These are phyloP conservation scores for Platyscapa corneri DNA, from an alignment of 1,140 invertebrate genomes.

Conservation along the genomic window DNA sequence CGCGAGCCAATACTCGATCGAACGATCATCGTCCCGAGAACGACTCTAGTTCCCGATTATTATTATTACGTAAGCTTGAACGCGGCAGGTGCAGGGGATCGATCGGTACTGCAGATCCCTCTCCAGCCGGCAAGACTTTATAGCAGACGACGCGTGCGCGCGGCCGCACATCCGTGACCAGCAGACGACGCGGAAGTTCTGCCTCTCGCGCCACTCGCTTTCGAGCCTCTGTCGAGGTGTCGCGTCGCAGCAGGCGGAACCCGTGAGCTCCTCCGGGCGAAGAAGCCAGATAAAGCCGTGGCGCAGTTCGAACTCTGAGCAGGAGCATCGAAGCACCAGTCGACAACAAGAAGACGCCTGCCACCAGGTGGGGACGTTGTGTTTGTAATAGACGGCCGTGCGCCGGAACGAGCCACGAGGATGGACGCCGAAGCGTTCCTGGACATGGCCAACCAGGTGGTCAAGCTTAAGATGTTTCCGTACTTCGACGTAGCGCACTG, in stretches of 20 bases:
- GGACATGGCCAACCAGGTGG: conserved; percentile 98
- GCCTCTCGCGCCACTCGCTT: neutral
- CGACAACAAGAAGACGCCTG: too few relatives aligned
- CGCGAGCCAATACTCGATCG: too few relatives aligned
- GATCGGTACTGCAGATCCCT: neutral
- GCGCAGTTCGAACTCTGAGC: too few relatives aligned
- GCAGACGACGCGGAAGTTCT: conserved; percentile 24
- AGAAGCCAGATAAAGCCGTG: neutral
- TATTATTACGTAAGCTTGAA: too few relatives aligned
- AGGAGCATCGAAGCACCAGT: neutral
- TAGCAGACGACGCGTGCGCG: neutral
- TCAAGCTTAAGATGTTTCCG: conserved; percentile 99
- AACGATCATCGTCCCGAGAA: too few relatives aligned
- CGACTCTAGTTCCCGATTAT: too few relatives aligned
- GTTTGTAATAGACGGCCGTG: neutral
- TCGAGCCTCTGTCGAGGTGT: neutral
- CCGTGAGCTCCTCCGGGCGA: neutral
- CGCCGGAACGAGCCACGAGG: conserved; percentile 4
- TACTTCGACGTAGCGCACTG: conserved; percentile 86
- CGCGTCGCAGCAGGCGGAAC: too few relatives aligned
- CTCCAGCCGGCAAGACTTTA: too few relatives aligned
- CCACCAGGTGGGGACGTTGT: too few relatives aligned
- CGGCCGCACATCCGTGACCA: neutral
- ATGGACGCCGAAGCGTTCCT: conserved; percentile 98
- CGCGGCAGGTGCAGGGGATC: neutral